Evolutionary conservation across 2,888 invertebrate genomes (phyloP), one percentile per base, ranked within the genome.

Genomic region (Listrodromus nycthemerus): DNA sequence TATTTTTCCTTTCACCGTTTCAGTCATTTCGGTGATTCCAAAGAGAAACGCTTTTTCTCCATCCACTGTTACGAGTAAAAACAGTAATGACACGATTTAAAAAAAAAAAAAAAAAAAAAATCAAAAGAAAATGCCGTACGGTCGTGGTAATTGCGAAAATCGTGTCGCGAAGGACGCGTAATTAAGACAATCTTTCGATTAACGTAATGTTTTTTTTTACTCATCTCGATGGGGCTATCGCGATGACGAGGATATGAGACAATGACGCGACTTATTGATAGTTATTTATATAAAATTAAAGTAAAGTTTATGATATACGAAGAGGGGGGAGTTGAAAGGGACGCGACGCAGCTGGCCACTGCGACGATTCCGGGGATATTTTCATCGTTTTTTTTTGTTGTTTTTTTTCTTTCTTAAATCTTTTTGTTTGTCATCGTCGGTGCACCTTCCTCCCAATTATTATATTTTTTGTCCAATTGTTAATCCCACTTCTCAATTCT

Each of bases 401-500:
- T 61, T 52, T 55, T 67, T 52, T 58, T 0, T 41, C 6, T 58
- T 73, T 61, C 41, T 52, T 63, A 21, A 37, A 41, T 41, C 16
- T 13, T 41, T 70, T 66, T 48, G 69, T n/a, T 80, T 66, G 71
- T 70, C 81, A 79, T 78, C 84, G 84, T 82, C 78, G 74, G 74
- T 71, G 65, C 75, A 74, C 79, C 73, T 75, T 83, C 75, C 58
- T 78, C 45, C 69, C 58, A 80, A 84, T 83, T 82, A 80, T 82
- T 65, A 48, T 81, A 71, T 84, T 79, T 79, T 79, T 82, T 84
- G 41, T 84, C 83, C 77, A 69, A 50, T 81, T 80, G 48, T 24
- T 80, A 45, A 67, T 50, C 48, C 37, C 50, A 67, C 70, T 58
- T 80, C 88, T 91, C 90, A 91, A 85, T 93, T 92, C 70, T 93